Base-by-base conservation (phyloP, 2,888 invertebrate genomes). In the Diaperis boleti region DNA sequence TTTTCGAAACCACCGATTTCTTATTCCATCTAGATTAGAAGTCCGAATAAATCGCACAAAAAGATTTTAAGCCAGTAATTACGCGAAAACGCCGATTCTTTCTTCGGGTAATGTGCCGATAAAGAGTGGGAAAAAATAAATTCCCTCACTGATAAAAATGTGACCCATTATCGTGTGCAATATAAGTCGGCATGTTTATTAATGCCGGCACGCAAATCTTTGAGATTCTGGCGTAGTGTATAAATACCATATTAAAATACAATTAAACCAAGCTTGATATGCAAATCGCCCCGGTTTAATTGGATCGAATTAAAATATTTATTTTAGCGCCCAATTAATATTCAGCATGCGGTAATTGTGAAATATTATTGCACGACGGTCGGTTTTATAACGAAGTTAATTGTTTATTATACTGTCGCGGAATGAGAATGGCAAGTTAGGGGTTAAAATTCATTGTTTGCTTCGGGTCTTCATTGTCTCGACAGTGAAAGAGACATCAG, bases 181-280 rank as follows among this genome's bases (percentile, higher is more conserved):
- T 57, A 57, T 47, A 56, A 45, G 37, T 56, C 56, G 56, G 35
- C 44, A 45, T 56, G 56, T 47, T 57, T 57, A 47, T 41, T 37
- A 59, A 59, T 20, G 52, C 26, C 13, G 39, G 52, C 61, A 61
- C 61, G 61, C 61, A 55, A 55, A 55, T 45, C 54, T 37, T 18
- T 11, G 22, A 18, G 54, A 54, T 45, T 61, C 42, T 61, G 61
- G 15, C 45, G 14, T 55, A 15, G 26, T 61, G 55, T 45, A 61
- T 61, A 61, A 61, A 55, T 39, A 61, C 54, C 54, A 10, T 33
- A 61, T 61, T 61, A 61, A 61, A 61, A 61, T 55, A 61, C 61
- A 61, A 61, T 61, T 61, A 61, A 61, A 61, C 14, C 47, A 55
- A 45, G 61, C 61, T 39, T 61, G 61, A 61, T 61, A 61, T 61